A percentile compares a stretch with the other conserved stretches of the same genome.
Evolutionary conservation across 2,113 vertebrate species (phyloP).

Genomic region (Plectropomus leopardus): DNA sequence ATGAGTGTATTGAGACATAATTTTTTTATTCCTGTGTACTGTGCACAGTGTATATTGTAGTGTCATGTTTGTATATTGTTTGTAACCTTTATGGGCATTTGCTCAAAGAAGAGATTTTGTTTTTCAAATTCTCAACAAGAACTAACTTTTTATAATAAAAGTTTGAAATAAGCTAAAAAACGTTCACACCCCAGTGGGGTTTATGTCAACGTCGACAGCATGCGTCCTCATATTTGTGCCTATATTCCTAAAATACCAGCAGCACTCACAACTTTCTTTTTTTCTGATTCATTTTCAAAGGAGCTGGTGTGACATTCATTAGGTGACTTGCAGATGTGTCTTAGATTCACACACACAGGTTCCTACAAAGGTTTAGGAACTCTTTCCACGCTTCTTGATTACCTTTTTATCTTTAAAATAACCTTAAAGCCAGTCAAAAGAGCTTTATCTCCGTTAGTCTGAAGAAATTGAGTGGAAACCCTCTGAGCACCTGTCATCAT

Average conservation of each 20-base stretch:
- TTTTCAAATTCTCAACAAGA: slow-evolving; percentile 23
- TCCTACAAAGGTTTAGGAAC: slow-evolving; percentile 27
- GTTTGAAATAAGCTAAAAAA: slow-evolving; percentile 26
- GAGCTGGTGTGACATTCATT: slow-evolving; percentile 63
- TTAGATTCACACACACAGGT: slow-evolving; percentile 8
- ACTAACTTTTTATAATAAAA: slow-evolving; percentile 23
- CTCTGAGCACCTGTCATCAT: slow-evolving; percentile 43
- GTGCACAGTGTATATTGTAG: neutral
- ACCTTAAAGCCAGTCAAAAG: slow-evolving; percentile 36
- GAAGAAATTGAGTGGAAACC: slow-evolving; percentile 26
- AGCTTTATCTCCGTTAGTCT: slow-evolving; percentile 16
- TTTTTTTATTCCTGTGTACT: slow-evolving; percentile 3
- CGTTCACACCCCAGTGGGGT: slow-evolving; percentile 23
- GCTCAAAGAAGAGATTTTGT: neutral
- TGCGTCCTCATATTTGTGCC: slow-evolving; percentile 19
- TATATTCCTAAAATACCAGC: slow-evolving; percentile 49
- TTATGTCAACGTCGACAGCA: slow-evolving; percentile 33
- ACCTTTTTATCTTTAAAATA: slow-evolving; percentile 44
- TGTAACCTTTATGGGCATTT: slow-evolving; percentile 9
- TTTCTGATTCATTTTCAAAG: slow-evolving; percentile 51
- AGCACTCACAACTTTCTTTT: slow-evolving; percentile 34
- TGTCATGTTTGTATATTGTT: slow-evolving; percentile 1
- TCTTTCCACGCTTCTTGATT: slow-evolving; percentile 24
- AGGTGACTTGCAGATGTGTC: slow-evolving; percentile 54
- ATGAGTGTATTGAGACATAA: slow-evolving; percentile 3